Percentiles rank a stretch among this genome's conserved stretches.
Evolutionary conservation across 2,888 invertebrate genomes (phyloP).

Genomic region (Ophioninae sp.): DNA sequence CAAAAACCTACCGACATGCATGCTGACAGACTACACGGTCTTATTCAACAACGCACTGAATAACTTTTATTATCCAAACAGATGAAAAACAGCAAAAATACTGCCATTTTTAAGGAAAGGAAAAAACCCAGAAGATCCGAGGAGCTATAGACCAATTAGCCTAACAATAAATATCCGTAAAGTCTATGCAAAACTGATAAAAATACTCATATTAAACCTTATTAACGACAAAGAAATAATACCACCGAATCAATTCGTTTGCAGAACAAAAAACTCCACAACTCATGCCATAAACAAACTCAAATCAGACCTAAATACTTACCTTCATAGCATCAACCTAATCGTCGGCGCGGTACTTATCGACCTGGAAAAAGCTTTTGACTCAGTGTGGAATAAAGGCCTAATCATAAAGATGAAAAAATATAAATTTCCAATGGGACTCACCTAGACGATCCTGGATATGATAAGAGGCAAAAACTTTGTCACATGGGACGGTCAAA

Average conservation of each 20-base stretch:
- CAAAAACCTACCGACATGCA: neutral
- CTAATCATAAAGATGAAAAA: neutral
- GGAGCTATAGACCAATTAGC: neutral
- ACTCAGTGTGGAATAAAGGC: conserved; percentile 22
- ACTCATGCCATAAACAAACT: conserved; percentile 4
- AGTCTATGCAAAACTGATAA: neutral
- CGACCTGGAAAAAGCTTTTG: neutral
- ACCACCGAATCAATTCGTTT: neutral
- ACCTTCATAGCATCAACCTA: neutral
- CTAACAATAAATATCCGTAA: neutral
- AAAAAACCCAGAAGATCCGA: neutral
- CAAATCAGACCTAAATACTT: neutral
- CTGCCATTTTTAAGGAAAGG: neutral
- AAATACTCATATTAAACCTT: neutral
- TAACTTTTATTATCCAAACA: neutral
- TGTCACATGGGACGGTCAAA: conserved; percentile 2
- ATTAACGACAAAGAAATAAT: neutral
- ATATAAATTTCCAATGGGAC: neutral
- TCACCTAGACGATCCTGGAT: conserved; percentile 5
- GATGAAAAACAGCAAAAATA: neutral
- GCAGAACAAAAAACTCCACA: neutral
- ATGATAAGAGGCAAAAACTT: conserved; percentile 39
- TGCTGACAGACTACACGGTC: neutral
- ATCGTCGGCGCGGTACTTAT: neutral
- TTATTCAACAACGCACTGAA: neutral